A percentile compares a stretch with the other conserved stretches of the same genome.
Conservation (phyloP, 2,888 invertebrate species). For the Horisme vitalbata region DNA sequence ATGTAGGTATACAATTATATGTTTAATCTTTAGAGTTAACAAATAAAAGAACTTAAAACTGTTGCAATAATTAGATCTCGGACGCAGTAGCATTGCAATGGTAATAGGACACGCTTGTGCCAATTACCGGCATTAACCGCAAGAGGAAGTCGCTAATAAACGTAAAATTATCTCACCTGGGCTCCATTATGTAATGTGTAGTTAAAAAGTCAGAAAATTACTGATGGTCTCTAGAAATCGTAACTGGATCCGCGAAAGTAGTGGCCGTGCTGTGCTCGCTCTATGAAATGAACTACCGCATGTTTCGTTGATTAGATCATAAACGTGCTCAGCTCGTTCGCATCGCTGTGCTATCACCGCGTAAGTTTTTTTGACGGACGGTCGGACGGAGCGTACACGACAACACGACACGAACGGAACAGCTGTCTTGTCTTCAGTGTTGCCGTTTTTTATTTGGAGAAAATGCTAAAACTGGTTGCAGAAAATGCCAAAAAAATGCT, state of each 20-base stretch:
- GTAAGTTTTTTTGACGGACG: no score
- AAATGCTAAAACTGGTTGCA: no score
- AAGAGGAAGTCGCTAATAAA: conserved; percentile 45
- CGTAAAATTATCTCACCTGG: conserved; percentile 56
- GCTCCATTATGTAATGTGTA: conserved; percentile 70
- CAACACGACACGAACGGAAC: no score
- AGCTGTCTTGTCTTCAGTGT: no score
- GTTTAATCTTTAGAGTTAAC: no score
- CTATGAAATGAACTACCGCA: conserved; percentile 52
- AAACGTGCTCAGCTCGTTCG: conserved; percentile 36
- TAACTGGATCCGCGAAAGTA: conserved; percentile 5
- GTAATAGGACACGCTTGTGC: conserved; percentile 1
- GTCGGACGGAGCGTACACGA: no score
- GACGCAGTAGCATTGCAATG: conserved; percentile 1
- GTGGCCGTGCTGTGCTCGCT: conserved; percentile 26
- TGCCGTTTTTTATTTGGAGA: no score
- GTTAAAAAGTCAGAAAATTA: conserved; percentile 22
- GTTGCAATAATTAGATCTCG: background rate
- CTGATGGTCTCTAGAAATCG: conserved; percentile 8
- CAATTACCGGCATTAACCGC: conserved; percentile 46
- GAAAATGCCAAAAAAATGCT: no score
- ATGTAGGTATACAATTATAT: background rate
- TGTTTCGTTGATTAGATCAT: conserved; percentile 49
- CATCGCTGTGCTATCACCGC: no score
- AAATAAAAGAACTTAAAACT: no score